Percentiles rank a stretch among this genome's conserved stretches.
Conservation (phyloP, 2,888 invertebrate species). For the Apodemia mormo region DNA sequence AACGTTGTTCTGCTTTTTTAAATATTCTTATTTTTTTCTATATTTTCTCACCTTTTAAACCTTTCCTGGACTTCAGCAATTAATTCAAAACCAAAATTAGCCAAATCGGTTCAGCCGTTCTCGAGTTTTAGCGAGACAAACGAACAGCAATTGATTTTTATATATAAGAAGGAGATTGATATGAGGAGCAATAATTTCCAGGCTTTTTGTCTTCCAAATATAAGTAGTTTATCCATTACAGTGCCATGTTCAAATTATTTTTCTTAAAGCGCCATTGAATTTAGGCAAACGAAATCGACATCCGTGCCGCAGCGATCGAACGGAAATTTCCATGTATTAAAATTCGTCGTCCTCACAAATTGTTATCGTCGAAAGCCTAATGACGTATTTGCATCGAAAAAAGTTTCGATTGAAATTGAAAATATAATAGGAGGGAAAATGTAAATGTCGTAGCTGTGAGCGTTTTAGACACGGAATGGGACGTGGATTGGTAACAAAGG, state of each 20-base stretch:
- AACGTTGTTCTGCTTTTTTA: no score
- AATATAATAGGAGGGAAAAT: constrained; percentile 38
- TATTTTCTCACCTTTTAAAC: no score
- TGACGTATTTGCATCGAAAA: constrained; percentile 71
- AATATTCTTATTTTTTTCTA: no score
- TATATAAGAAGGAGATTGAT: no score
- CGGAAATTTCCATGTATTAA: constrained; percentile 60
- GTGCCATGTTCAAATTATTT: constrained; percentile 1
- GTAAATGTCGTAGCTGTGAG: constrained; percentile 23
- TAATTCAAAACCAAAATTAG: no score
- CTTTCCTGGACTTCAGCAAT: no score
- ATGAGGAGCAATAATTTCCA: no score
- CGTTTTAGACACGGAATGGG: background rate
- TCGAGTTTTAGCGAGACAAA: no score
- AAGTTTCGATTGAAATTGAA: constrained; percentile 49
- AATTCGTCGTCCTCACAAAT: constrained; percentile 58
- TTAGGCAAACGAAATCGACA: constrained; percentile 11
- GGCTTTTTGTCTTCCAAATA: no score
- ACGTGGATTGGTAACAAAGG: background rate
- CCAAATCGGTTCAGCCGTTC: no score
- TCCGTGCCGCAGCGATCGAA: background rate
- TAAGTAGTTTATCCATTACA: background rate
- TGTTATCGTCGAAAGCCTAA: constrained; percentile 59
- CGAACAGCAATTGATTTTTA: no score
- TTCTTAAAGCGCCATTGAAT: background rate